phyloP scores from a whole-genome alignment of 2,113 vertebrate genomes.

The Struthio camelus region DNA sequence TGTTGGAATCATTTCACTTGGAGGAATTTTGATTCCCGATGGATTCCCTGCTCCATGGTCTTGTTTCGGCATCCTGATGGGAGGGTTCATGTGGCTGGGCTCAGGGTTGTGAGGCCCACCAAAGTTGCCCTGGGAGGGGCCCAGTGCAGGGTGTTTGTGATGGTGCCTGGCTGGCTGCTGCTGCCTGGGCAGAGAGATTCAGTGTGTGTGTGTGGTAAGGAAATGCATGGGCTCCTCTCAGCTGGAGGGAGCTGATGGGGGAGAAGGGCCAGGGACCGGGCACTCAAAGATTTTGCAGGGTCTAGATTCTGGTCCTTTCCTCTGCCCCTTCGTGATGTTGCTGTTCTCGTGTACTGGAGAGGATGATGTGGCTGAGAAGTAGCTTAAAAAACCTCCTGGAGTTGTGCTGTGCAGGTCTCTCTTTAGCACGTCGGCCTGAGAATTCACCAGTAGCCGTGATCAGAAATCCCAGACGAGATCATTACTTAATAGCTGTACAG shows the following conservation, averaged over 20 bases:
- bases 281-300: not conserved
- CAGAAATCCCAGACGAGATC: fast-evolving
- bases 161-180: not conserved
- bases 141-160: fast-evolving
- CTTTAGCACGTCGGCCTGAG: not conserved
- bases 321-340: not conserved
- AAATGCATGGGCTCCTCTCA: not conserved
- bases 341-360: not conserved
- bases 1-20: not conserved
- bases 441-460: not conserved
- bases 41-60: not conserved
- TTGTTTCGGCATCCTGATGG: not conserved
- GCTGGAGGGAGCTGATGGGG: not conserved
- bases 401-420: not conserved
- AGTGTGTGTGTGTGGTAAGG: not conserved
- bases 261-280: fast-evolving
- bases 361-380: not conserved
- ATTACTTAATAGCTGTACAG: fast-evolving
- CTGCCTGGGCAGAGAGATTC: not conserved
- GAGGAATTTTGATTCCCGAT: not conserved
- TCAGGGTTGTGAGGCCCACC: not conserved
- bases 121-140: not conserved
- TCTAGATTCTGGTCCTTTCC: not conserved
- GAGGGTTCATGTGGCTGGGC: not conserved
- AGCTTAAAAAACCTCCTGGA: not conserved